phyloP scores from a whole-genome alignment of 2,888 invertebrate genomes.

The Drosophila hamatofila region DNA sequence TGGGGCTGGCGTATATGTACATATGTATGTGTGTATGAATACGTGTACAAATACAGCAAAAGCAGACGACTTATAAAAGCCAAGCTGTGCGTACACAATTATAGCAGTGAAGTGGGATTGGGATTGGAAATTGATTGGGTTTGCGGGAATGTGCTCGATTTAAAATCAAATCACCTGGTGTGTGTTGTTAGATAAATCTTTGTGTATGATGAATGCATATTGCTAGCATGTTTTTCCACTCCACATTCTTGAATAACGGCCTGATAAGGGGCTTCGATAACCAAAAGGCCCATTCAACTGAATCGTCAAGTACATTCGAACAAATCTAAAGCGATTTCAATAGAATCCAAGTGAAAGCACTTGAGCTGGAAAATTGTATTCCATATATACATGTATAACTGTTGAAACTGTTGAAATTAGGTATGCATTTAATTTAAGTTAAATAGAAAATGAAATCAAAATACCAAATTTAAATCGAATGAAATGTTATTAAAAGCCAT shows the following conservation, averaged over 20 bases:
- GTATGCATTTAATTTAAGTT: neutral
- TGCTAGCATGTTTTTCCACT: conserved; percentile 4
- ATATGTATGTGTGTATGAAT: neutral
- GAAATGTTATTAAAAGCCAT: no score
- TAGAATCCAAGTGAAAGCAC: neutral
- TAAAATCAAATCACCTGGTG: conserved; percentile 45
- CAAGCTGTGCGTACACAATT: conserved; percentile 52
- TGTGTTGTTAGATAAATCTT: conserved; percentile 39
- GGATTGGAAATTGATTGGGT: conserved; percentile 62
- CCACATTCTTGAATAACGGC: conserved; percentile 2
- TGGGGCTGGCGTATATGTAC: neutral
- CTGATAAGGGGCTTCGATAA: conserved; percentile 11
- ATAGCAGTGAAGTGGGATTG: conserved; percentile 13
- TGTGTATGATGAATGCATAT: conserved; percentile 27
- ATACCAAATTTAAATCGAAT: neutral
- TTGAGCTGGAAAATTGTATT: neutral
- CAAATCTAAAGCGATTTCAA: conserved; percentile 12
- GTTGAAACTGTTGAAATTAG: neutral
- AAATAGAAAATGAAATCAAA: neutral
- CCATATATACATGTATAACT: neutral
- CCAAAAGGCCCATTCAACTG: conserved; percentile 3
- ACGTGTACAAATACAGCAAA: conserved; percentile 17
- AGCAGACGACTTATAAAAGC: conserved; percentile 49
- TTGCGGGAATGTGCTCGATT: conserved; percentile 52
- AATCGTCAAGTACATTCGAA: neutral